Percentiles rank a stretch among this genome's conserved stretches.
Evolutionary conservation across 2,888 invertebrate genomes (phyloP).

Genomic region (Andrena praecox): DNA sequence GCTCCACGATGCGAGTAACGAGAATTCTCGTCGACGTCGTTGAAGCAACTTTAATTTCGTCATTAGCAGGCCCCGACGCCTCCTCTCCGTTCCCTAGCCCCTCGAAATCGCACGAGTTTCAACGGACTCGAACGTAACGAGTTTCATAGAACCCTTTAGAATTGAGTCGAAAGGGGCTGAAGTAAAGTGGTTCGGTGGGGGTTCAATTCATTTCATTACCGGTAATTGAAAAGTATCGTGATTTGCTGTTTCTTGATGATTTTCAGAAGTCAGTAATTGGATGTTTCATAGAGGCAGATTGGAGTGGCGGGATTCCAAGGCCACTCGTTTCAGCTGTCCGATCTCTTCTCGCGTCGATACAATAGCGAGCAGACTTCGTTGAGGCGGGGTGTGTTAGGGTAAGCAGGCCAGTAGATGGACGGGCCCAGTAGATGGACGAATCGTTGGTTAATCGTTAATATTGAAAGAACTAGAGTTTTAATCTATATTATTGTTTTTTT

Average conservation of each 20-base stretch:
- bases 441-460: too few species aligned
- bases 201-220: constrained; percentile 50
- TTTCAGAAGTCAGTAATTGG: constrained; percentile 36
- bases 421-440: too few species aligned
- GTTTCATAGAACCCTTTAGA: constrained; percentile 46
- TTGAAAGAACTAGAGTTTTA: too few species aligned
- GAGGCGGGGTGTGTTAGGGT: background rate
- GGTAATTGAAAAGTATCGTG: constrained; percentile 51
- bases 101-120: constrained; percentile 36
- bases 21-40: constrained; percentile 41
- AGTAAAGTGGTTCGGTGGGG: constrained; percentile 27
- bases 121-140: constrained; percentile 44
- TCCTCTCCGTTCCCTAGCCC: background rate
- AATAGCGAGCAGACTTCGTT: too few species aligned
- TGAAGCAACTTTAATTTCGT: constrained; percentile 52
- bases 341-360: too few species aligned
- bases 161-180: constrained; percentile 25
- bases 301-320: too few species aligned
- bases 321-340: too few species aligned
- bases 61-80: constrained; percentile 34
- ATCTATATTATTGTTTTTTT: too few species aligned
- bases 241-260: constrained; percentile 46
- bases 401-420: too few species aligned
- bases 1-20: constrained; percentile 30
- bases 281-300: constrained; percentile 22